A percentile compares a stretch with the other conserved stretches of the same genome.
Evolutionary conservation across 2,113 vertebrate species (phyloP).

Genomic region (Rhinichthys klamathensis): DNA sequence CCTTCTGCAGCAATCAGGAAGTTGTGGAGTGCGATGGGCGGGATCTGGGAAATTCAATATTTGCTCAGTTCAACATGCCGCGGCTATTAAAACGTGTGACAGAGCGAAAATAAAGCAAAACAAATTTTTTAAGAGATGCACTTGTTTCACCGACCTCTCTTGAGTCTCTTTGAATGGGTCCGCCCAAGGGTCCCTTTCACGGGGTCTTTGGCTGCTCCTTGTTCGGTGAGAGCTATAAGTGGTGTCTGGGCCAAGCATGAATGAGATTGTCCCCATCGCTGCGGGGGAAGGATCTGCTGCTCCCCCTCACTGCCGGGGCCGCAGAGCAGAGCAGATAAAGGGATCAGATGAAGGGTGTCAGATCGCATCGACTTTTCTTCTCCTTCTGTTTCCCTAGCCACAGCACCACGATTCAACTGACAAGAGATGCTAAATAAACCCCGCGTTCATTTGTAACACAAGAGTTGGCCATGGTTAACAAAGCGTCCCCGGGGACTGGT

Average conservation of each 20-base stretch:
- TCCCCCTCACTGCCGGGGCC: conserved; percentile 18
- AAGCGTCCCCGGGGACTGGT: conserved; percentile 36
- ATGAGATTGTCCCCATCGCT: conserved; percentile 37
- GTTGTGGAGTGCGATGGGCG: conserved; percentile 13
- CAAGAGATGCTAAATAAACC: conserved; percentile 59
- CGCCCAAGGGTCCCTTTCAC: neutral
- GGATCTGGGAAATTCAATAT: conserved; percentile 49
- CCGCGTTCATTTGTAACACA: conserved; percentile 54
- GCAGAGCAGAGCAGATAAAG: conserved; percentile 48
- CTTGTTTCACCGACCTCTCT: neutral
- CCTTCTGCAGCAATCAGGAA: conserved; percentile 50
- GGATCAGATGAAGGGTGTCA: conserved; percentile 54
- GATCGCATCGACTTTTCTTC: conserved; percentile 52
- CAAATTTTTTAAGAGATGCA: neutral
- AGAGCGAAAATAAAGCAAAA: neutral
- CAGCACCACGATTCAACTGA: conserved; percentile 53
- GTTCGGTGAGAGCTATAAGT: conserved; percentile 24
- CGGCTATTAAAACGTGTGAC: neutral
- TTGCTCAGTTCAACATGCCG: neutral
- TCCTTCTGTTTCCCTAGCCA: conserved; percentile 44
- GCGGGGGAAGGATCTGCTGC: conserved; percentile 36
- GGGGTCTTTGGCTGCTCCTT: conserved; percentile 32
- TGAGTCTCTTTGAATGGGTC: neutral
- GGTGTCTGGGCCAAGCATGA: conserved; percentile 12
- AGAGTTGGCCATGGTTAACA: conserved; percentile 35